Conservation (phyloP, 2,113 vertebrate genomes). For the Oreotrochilus melanogaster region DNA sequence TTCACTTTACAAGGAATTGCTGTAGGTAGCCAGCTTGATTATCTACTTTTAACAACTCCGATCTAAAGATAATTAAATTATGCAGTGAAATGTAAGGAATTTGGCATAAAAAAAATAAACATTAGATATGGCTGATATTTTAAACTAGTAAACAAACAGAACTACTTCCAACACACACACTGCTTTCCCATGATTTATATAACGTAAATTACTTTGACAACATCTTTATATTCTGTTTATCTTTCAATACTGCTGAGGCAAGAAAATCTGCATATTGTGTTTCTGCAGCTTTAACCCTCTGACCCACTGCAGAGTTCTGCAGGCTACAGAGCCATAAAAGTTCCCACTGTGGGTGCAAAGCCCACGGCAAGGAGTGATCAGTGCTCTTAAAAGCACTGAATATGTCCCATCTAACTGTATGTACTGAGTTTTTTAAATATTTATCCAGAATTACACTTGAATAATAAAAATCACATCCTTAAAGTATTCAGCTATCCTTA, state of each 20-base stretch:
- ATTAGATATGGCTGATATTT: not conserved
- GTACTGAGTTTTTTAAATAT: constrained; percentile 21
- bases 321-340: not conserved
- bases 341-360: not conserved
- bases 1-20: not conserved
- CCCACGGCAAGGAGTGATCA: not conserved
- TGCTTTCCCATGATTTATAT: constrained; percentile 7
- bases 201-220: constrained; percentile 5
- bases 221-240: constrained; percentile 60
- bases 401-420: not conserved
- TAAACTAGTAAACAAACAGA: constrained; percentile 49
- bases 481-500: not conserved
- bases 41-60: not conserved
- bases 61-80: not conserved
- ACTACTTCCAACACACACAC: not conserved
- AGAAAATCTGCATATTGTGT: constrained; percentile 44
- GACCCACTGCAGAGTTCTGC: not conserved
- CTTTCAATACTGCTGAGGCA: constrained; percentile 42
- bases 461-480: not conserved
- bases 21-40: constrained; percentile 18
- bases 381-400: not conserved
- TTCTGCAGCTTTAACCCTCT: constrained; percentile 60
- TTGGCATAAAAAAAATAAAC: not conserved
- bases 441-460: not conserved
- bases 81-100: not conserved